Conservation (phyloP, 1,140 invertebrate species). For the Anoplolepis gracilipes region DNA sequence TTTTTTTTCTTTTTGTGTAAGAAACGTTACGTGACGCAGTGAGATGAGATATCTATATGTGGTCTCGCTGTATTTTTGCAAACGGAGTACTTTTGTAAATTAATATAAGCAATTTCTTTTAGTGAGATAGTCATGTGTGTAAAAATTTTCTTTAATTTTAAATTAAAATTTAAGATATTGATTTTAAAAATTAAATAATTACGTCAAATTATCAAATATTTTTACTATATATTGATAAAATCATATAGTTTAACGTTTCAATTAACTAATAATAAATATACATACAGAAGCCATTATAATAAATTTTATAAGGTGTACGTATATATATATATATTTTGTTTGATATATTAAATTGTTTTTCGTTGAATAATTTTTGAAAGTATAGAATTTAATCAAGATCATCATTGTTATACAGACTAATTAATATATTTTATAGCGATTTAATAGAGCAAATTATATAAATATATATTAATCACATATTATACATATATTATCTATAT, state of each 20-base stretch:
- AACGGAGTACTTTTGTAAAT: slow-evolving; percentile 2
- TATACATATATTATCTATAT: too few relatives aligned
- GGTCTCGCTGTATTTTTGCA: not conserved
- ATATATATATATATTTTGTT: not conserved
- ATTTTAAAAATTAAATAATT: not conserved
- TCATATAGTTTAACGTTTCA: not conserved
- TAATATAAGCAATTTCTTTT: not conserved
- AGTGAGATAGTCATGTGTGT: not conserved
- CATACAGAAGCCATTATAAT: not conserved
- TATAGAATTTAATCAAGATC: too few relatives aligned
- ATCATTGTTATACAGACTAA: too few relatives aligned
- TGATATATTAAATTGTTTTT: not conserved
- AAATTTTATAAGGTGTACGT: not conserved
- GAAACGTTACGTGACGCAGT: slow-evolving; percentile 10
- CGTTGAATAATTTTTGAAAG: too few relatives aligned
- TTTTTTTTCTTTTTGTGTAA: slow-evolving; percentile 50
- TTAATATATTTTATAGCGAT: too few relatives aligned
- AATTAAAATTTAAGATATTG: not conserved
- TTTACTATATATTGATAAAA: not conserved
- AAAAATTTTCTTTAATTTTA: not conserved
- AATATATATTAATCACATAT: not conserved
- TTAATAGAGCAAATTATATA: not conserved
- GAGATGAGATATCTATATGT: not conserved
- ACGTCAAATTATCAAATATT: not conserved
- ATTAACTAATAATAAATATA: not conserved